Percentiles rank a stretch among this genome's conserved stretches.
phyloP scores from a whole-genome alignment of 2,113 vertebrate genomes.

The human (Homo sapiens) region GRCh38 chrX:2291501-2292000 shows the following conservation, averaged over 20 bases:
- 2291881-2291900: background rate
- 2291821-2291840: background rate
- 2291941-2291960: too few relatives aligned
- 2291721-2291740: background rate
- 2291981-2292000: too few relatives aligned
- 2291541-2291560: constrained; percentile 88
- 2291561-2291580: constrained; percentile 90
- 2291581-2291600: constrained; percentile 92
- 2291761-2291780: too few relatives aligned
- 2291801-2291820: too few relatives aligned
- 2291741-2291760: background rate
- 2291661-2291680: accelerated
- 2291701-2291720: too few relatives aligned
- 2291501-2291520: constrained; percentile 95
- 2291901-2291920: too few relatives aligned
- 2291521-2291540: constrained; percentile 85
- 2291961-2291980: too few relatives aligned
- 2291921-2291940: too few relatives aligned
- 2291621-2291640: background rate
- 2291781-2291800: too few relatives aligned
- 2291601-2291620: constrained; percentile 82
- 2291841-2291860: background rate
- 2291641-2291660: accelerated
- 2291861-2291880: background rate
- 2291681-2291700: accelerated